Base-by-base conservation (phyloP, 2,113 vertebrate genomes). In the Leucoraja erinaceus region DNA sequence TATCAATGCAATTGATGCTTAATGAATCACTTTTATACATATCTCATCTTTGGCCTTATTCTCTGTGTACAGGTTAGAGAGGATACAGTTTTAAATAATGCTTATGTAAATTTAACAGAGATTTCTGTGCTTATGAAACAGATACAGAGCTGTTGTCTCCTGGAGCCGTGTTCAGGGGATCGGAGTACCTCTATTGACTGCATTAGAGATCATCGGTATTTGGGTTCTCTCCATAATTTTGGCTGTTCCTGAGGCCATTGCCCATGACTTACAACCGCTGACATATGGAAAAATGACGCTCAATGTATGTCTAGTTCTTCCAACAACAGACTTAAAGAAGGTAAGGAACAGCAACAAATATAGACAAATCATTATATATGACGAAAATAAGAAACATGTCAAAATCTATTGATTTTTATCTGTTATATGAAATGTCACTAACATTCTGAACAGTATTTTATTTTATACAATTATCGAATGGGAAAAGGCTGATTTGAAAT, bases 91-190 rank as follows among this genome's bases (percentile, higher is more conserved):
- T 28, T 25, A n/a, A 61, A 59, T 84, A 59, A 84, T 66, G 28
- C 5, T 31, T 31, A 72, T 72, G 2, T 54, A 68, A 91, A 91
- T 7, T 11, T 72, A 22, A 66, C 61, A 31, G 2, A 72, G 38
- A 11, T 33, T 91, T 33, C 31, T 74, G 8, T 91, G 47, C 18
- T 72, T 74, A 12, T 6, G 18, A 91, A 22, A 72, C 63, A 99
- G 99, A 95, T 99, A 99, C 93, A 96, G 98, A 94, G 99, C 99
- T 16, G 99, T 99, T 93, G 98, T 98, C 0, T 99, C 99, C 6
- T 99, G 98, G 98, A 99, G 97, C 94, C 97, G 99, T 18, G 98
- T 99, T 11, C 99, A 99, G 94, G 98, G 99, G 12, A 99, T 98
- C 54, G 99, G 98, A 93, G 97, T 99, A 93, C 98, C 98, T 0